Percentiles rank a stretch among this genome's conserved stretches.
Evolutionary conservation across 1,140 invertebrate genomes (phyloP).

Genomic region (Plodia interpunctella): DNA sequence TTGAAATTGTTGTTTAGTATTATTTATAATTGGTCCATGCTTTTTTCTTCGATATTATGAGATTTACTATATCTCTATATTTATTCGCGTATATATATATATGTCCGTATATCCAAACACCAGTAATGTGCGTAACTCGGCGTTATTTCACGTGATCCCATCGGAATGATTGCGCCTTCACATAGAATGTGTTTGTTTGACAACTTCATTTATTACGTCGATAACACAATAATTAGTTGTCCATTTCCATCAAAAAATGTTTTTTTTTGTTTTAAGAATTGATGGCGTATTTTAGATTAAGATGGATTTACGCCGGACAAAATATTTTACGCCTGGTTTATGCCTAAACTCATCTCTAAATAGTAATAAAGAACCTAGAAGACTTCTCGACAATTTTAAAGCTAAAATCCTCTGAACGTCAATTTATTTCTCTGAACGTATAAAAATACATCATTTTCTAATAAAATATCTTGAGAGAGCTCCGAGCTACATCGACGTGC

Average conservation of each 20-base stretch:
- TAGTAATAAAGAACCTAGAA: too few species aligned
- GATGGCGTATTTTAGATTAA: too few species aligned
- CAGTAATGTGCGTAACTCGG: constrained; percentile 52
- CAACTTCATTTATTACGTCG: constrained; percentile 11
- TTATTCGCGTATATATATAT: background rate
- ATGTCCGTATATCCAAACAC: constrained; percentile 29
- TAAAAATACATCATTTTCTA: background rate
- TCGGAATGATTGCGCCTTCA: constrained; percentile 62
- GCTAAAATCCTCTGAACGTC: background rate
- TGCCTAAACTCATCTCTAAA: too few species aligned
- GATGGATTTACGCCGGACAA: too few species aligned
- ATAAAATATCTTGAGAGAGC: background rate
- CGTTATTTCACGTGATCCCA: constrained; percentile 49
- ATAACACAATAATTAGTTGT: background rate
- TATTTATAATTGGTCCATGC: too few species aligned
- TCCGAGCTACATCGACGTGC: background rate
- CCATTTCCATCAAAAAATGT: too few species aligned
- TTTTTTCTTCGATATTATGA: too few species aligned
- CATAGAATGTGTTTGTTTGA: constrained; percentile 58
- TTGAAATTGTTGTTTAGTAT: too few species aligned
- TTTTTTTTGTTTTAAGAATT: too few species aligned
- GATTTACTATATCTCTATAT: background rate
- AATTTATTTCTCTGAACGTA: background rate
- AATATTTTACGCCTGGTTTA: too few species aligned
- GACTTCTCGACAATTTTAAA: too few species aligned